phyloP scores from a whole-genome alignment of 2,113 vertebrate genomes.

The Dasyurus viverrinus region DNA sequence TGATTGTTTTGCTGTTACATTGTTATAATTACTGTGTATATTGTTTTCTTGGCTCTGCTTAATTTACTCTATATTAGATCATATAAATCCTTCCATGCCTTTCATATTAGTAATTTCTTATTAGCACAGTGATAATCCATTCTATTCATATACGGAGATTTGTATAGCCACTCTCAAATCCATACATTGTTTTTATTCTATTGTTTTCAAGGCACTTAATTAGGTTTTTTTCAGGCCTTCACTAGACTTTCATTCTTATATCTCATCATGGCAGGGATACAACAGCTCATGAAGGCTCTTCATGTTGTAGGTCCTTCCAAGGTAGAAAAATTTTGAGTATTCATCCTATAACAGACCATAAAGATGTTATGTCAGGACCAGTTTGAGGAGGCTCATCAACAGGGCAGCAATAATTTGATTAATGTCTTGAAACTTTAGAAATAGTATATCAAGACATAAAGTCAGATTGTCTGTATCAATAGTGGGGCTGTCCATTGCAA shows the following conservation, averaged over 20 bases:
- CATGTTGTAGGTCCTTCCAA: neutral
- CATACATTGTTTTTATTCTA: neutral
- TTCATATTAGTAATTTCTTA: neutral
- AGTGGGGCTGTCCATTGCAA: neutral
- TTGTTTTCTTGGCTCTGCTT: neutral
- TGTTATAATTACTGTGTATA: neutral
- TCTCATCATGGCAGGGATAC: neutral
- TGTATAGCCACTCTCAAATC: neutral
- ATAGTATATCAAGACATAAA: neutral
- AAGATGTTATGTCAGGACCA: neutral
- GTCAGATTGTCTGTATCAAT: neutral
- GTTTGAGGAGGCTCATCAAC: neutral
- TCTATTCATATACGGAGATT: neutral
- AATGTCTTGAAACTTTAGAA: neutral
- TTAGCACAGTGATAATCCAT: neutral
- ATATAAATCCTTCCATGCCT: neutral
- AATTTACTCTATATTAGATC: neutral
- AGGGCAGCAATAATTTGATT: neutral
- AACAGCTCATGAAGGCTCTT: neutral
- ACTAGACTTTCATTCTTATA: neutral
- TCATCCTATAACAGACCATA: neutral
- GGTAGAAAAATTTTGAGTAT: neutral
- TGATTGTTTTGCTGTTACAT: neutral
- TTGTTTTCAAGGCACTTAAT: neutral
- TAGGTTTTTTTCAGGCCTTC: neutral